Percentiles rank a stretch among this genome's conserved stretches.
These are phyloP conservation scores for Empis stercorea DNA, from an alignment of 2,888 invertebrate genomes.

Conservation along the genomic window DNA sequence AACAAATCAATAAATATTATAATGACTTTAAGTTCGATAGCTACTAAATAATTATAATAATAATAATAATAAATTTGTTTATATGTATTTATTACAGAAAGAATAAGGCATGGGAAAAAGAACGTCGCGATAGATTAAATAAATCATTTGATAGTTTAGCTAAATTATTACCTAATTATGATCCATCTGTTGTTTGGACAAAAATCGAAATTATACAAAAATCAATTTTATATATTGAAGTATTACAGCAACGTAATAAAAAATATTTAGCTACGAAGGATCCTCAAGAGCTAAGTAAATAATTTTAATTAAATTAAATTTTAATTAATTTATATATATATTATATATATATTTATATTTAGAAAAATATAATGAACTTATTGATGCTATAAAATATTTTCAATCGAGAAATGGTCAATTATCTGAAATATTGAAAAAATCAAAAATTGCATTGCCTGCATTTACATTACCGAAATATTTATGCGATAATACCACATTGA, in stretches of 20 bases:
- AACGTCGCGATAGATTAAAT: constrained; percentile 44
- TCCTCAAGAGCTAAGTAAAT: constrained; percentile 13
- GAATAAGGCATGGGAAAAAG: constrained; percentile 45
- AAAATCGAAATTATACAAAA: constrained; percentile 36
- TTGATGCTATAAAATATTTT: constrained; percentile 13
- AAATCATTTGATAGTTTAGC: constrained; percentile 26
- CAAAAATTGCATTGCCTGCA: constrained; percentile 15
- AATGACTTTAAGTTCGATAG: too few relatives aligned
- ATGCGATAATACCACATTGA: constrained; percentile 10
- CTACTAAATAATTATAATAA: too few relatives aligned
- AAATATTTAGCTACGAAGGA: constrained; percentile 19
- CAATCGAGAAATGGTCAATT: constrained; percentile 16
- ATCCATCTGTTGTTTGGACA: constrained; percentile 30
- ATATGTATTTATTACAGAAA: constrained; percentile 14
- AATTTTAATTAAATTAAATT: neutral
- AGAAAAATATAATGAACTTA: constrained; percentile 15
- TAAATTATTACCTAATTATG: constrained; percentile 28
- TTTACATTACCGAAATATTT: constrained; percentile 13
- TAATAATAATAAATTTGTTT: too few relatives aligned
- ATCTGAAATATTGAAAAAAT: constrained; percentile 14
- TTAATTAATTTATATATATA: neutral
- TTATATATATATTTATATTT: constrained; percentile 3
- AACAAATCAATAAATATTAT: too few relatives aligned
- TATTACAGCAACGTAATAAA: constrained; percentile 31
- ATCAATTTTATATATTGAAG: constrained; percentile 30